These are phyloP conservation scores for Palythoa grandiflora DNA, from an alignment of 92 coral and sea anemone species.

Conservation along the genomic window DNA sequence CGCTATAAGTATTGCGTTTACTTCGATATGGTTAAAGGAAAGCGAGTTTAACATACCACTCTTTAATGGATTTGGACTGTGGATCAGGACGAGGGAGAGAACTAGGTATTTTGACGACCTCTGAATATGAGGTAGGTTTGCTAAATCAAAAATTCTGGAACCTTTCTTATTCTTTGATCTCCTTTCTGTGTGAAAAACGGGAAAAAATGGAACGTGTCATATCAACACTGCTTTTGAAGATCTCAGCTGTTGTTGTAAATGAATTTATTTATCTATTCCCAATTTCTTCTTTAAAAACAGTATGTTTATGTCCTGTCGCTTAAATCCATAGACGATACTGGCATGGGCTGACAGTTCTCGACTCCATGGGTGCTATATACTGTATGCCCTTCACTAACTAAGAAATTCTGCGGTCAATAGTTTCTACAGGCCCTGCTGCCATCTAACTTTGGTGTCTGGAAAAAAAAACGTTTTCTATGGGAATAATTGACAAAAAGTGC, in stretches of 20 bases:
- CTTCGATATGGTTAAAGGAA: conserved; percentile 15
- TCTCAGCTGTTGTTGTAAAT: conserved; percentile 19
- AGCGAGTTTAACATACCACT: conserved; percentile 22
- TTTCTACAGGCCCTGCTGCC: conserved; percentile 23
- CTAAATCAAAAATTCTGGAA: conserved; percentile 18
- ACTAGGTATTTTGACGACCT: conserved; percentile 6
- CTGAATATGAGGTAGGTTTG: conserved; percentile 23
- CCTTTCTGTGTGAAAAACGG: conserved; percentile 14
- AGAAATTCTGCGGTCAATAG: conserved; percentile 20
- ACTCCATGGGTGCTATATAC: conserved; percentile 10
- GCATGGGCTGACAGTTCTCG: conserved; percentile 8
- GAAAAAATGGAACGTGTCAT: conserved; percentile 19
- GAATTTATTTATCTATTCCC: conserved; percentile 11
- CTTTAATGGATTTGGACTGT: conserved; percentile 7
- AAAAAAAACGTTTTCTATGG: background rate
- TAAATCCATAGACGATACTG: conserved; percentile 12
- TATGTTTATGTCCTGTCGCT: conserved; percentile 9
- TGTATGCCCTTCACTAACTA: conserved; percentile 20
- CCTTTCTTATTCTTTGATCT: conserved; percentile 15
- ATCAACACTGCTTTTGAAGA: conserved; percentile 19
- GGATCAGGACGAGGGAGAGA: conserved; percentile 22
- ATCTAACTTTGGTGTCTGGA: conserved; percentile 1
- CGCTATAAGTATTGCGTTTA: conserved; percentile 13
- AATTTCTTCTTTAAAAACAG: conserved; percentile 8
- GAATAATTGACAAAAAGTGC: conserved; percentile 20